phyloP scores from a whole-genome alignment of 2,113 vertebrate genomes.

The Melanotaenia duboulayi region DNA sequence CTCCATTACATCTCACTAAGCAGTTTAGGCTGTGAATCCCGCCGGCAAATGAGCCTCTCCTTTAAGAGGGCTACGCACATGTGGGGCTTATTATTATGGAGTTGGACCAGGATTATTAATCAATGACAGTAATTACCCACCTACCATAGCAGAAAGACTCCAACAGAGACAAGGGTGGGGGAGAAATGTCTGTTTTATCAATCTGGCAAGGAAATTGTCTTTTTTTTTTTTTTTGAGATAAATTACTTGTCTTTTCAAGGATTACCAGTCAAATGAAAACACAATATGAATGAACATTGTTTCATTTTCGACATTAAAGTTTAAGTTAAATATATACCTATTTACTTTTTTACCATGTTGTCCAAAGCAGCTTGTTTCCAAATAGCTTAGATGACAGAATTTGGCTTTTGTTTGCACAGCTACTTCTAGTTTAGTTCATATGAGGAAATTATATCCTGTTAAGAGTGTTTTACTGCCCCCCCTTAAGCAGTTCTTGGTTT shows the following conservation, averaged over 20 bases:
- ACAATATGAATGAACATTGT: slow-evolving; percentile 19
- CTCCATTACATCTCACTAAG: slow-evolving; percentile 79
- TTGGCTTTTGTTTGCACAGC: no score
- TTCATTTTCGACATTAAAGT: neutral
- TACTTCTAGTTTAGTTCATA: no score
- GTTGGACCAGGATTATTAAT: slow-evolving; percentile 78
- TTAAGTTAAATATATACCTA: neutral
- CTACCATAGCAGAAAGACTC: slow-evolving; percentile 71
- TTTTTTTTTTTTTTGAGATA: slow-evolving; percentile 63
- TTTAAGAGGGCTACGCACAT: slow-evolving; percentile 77
- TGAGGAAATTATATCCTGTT: no score
- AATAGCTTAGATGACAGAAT: neutral
- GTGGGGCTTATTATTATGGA: slow-evolving; percentile 82
- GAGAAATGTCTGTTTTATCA: slow-evolving; percentile 61
- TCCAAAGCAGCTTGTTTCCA: neutral
- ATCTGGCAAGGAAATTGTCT: slow-evolving; percentile 72
- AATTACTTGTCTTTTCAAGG: slow-evolving; percentile 61
- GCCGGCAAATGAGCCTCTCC: slow-evolving; percentile 73
- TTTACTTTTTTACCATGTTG: neutral
- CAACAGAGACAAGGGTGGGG: slow-evolving; percentile 60
- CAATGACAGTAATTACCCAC: slow-evolving; percentile 84
- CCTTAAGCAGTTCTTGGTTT: neutral
- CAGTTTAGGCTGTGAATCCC: slow-evolving; percentile 77
- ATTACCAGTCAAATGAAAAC: slow-evolving; percentile 61
- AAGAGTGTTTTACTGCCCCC: neutral